A percentile compares a stretch with the other conserved stretches of the same genome.
phyloP scores from a whole-genome alignment of 2,888 invertebrate genomes.

The Dolichomitus sp. region DNA sequence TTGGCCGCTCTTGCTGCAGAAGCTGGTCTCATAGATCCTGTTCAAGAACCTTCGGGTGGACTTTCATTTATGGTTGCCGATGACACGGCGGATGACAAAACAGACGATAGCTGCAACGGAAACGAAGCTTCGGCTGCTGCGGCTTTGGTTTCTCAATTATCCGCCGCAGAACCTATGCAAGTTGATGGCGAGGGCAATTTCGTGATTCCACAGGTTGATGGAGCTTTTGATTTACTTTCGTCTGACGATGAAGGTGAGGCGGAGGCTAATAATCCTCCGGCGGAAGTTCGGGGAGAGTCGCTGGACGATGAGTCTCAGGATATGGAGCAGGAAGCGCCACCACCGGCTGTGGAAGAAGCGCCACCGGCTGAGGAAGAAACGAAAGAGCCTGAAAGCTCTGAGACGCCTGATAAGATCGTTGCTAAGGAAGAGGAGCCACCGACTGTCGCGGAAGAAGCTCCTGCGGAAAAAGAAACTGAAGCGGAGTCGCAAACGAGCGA shows the following conservation, averaged over 20 bases:
- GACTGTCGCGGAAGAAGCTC: slow-evolving; percentile 44
- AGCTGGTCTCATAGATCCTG: slow-evolving; percentile 88
- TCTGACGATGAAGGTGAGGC: slow-evolving; percentile 78
- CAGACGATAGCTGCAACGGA: slow-evolving; percentile 84
- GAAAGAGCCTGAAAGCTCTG: slow-evolving; percentile 62
- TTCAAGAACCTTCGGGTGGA: slow-evolving; percentile 83
- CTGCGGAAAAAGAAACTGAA: slow-evolving; percentile 61
- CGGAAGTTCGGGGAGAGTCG: slow-evolving; percentile 36
- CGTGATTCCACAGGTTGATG: slow-evolving; percentile 84
- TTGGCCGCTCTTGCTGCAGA: slow-evolving; percentile 89
- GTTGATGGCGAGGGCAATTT: slow-evolving; percentile 84
- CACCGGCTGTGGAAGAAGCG: slow-evolving; percentile 61
- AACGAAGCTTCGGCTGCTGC: slow-evolving; percentile 80
- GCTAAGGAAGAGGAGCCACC: slow-evolving; percentile 43
- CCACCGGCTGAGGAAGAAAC: slow-evolving; percentile 51
- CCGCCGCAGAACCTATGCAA: slow-evolving; percentile 82
- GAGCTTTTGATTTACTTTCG: slow-evolving; percentile 79
- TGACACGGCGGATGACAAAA: slow-evolving; percentile 79
- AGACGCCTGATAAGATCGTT: slow-evolving; percentile 46
- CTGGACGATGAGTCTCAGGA: slow-evolving; percentile 66
- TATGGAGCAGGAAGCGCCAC: slow-evolving; percentile 71
- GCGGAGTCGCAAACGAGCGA: slow-evolving; percentile 47
- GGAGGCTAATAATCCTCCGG: slow-evolving; percentile 53
- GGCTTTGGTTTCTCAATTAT: slow-evolving; percentile 79
- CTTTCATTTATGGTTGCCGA: slow-evolving; percentile 84